Conservation (phyloP, 2,888 invertebrate genomes). For the Dasysyrphus albostriatus region DNA sequence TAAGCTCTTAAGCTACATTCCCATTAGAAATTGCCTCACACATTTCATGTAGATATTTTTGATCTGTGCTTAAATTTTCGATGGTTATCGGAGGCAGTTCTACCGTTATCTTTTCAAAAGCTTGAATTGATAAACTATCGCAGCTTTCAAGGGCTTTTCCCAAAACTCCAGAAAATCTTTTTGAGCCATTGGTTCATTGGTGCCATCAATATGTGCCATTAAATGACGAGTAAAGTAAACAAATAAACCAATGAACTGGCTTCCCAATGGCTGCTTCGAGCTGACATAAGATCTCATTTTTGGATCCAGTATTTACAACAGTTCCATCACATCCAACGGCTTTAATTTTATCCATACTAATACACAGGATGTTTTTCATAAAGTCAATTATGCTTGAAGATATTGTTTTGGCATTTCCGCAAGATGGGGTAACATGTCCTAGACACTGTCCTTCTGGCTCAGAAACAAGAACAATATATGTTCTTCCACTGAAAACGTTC, state of each 20-base stretch:
- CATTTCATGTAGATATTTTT: constrained; percentile 18
- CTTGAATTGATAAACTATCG: too few relatives aligned
- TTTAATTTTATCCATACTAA: too few relatives aligned
- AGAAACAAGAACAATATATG: constrained; percentile 1
- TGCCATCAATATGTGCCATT: too few relatives aligned
- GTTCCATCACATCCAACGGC: too few relatives aligned
- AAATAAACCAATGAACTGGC: too few relatives aligned
- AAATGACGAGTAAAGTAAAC: too few relatives aligned
- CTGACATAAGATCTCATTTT: constrained; percentile 2
- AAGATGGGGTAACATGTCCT: background rate
- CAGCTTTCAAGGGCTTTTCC: constrained; percentile 2
- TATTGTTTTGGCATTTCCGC: constrained; percentile 19
- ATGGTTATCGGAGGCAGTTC: constrained; percentile 6
- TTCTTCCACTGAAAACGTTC: too few relatives aligned
- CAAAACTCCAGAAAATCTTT: constrained; percentile 10
- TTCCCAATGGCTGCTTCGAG: constrained; percentile 8
- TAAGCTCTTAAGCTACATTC: background rate
- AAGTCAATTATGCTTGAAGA: background rate
- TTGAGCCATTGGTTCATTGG: background rate
- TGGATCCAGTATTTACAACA: background rate
- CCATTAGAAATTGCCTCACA: constrained; percentile 1
- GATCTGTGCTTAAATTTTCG: constrained; percentile 6
- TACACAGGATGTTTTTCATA: background rate
- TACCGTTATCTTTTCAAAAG: constrained; percentile 6
- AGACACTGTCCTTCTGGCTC: constrained; percentile 1